Evolutionary conservation across 1,140 invertebrate species (phyloP).

Genomic region (Scaptomyza hsui): DNA sequence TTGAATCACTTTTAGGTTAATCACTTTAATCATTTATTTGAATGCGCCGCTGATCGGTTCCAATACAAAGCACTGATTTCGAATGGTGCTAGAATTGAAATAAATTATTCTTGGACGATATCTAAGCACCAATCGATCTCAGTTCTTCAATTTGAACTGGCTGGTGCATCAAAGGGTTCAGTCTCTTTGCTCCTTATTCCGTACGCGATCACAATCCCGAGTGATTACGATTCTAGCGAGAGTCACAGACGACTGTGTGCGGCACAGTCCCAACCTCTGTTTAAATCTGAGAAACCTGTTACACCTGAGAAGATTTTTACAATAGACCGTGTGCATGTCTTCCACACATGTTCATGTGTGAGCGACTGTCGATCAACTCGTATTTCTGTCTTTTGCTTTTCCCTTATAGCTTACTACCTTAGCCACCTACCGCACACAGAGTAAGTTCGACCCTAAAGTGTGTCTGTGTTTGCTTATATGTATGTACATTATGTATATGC

Average conservation of each 20-base stretch:
- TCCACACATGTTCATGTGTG: constrained; percentile 4
- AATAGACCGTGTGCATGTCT: constrained; percentile 50
- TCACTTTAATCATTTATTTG: constrained; percentile 7
- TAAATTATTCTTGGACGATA: constrained; percentile 43
- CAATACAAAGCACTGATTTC: constrained; percentile 81
- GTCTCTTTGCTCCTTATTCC: not conserved
- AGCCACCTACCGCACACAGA: constrained; percentile 31
- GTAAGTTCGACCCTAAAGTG: not conserved
- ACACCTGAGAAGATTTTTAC: constrained; percentile 79
- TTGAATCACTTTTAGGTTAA: constrained; percentile 3
- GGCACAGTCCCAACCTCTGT: constrained; percentile 44
- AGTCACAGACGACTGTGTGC: constrained; percentile 59
- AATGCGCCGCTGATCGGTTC: constrained; percentile 59
- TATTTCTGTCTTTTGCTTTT: constrained; percentile 57
- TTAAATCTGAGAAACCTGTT: constrained; percentile 81
- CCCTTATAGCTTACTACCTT: constrained; percentile 22
- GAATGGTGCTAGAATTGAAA: constrained; percentile 78
- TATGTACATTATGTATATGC: not conserved
- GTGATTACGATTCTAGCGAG: constrained; percentile 50
- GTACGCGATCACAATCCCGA: constrained; percentile 31
- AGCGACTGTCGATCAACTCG: constrained; percentile 67
- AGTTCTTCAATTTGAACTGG: constrained; percentile 76
- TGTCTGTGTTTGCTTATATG: not conserved
- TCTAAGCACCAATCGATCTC: constrained; percentile 82
- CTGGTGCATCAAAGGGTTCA: not conserved